Evolutionary conservation across 1,140 invertebrate species (phyloP), one percentile per base, ranked within the genome.

Genomic region (Lineus longissimus): DNA sequence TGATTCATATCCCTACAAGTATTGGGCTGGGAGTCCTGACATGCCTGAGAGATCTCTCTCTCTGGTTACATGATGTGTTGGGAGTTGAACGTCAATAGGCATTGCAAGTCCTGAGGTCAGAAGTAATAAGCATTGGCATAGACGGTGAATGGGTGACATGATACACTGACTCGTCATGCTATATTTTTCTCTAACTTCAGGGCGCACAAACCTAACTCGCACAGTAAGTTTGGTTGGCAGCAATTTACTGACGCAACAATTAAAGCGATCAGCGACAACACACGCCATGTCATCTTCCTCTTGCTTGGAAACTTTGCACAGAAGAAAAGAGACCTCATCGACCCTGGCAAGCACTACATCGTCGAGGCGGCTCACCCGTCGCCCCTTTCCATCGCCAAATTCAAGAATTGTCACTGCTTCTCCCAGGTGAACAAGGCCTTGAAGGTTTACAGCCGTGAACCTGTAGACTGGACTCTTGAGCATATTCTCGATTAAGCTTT

Each of bases 281-380:
- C 68, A n/a, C 65, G 73, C 6, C 78, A 81, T n/a, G 80, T 88
- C 56, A 87, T 89, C 0, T 89, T 90, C 70, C 74, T 89, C 2
- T 74, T 89, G 4, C 90, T 88, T 88, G 88, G 88, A 40, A 71
- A 82, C 23, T 86, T 87, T 76, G 88, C 88, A 2, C 86, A 89
- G 65, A 88, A 87, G 67, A 90, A 89, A 74, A 85, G 80, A 57
- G 73, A 70, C 23, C 72, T 85, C n/a, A 83, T 88, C 27, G 79
- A 87, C 67, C 73, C 75, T 73, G 84, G 77, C 31, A 85, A 84
- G 65, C 86, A 88, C 73, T 73, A 79, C 33, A 64, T 87, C 17
- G 80, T 89, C 19, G 82, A 85, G 73, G 76, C 82, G 33, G 83
- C 84, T 40, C 88, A 89, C 78, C 88, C 88, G 1, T 89, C 87